Base-by-base conservation (phyloP, 2,888 invertebrate genomes). In the Rotaria socialis region DNA sequence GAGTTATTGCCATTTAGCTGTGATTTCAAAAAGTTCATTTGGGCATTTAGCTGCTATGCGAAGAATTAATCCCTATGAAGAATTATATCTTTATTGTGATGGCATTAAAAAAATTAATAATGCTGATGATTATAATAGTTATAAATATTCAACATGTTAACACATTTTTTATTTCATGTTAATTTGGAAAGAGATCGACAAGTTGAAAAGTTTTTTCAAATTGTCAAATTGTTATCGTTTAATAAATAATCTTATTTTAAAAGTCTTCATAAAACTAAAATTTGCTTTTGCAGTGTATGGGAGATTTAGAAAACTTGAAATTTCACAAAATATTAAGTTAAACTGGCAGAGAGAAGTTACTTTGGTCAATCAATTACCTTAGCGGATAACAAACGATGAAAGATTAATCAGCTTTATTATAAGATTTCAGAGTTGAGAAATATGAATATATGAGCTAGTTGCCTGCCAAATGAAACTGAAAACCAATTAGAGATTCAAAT, bases 11-110 rank as follows among this genome's bases (percentile, higher is more conserved):
- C 3, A 80, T 80, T 47, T 47, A 80, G 80, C 24, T 43, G 43
- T 80, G 2, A 80, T 80, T n/a, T 80, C 80, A 43, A 80, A 80
- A 47, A 80, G 80, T 80, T 80, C 80, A 80, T 80, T 80, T n/a
- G 80, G 80, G n/a, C 47, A 80, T 47, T 80, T 80, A 47, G 80
- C 80, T 11, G n/a, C 16, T 24, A 43, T 47, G 24, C 47, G 80
- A 47, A 43, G 80, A 80, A 80, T 43, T 80, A 7, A 80, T 24
- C 80, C 80, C 11, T 80, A 80, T n/a, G 14, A 80, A n/a, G 47
- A 80, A 80, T 47, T 80, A n/a, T 80, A 80, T 80, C 80, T 80
- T 10, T 80, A 80, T 80, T 80, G 80, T 80, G 14, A 80, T 47
- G 80, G 80, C 24, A 80, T 80, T 80, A 80, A 80, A 47, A 80